Conservation (phyloP, 2,113 vertebrate genomes). For the Solea senegalensis region DNA sequence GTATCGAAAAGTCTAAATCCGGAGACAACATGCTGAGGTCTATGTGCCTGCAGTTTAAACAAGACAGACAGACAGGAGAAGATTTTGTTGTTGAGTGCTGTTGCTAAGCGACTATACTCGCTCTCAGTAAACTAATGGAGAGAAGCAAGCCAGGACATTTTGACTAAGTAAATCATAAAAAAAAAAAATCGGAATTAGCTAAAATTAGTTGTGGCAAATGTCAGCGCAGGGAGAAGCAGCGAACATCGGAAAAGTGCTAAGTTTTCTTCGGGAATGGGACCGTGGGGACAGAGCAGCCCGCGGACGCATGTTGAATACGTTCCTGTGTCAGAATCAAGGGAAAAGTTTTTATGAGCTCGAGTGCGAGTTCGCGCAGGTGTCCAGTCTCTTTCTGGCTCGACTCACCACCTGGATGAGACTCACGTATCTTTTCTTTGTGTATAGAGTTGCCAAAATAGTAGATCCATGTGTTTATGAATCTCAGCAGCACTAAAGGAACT, state of each 20-base stretch:
- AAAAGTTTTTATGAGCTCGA: conserved; percentile 86
- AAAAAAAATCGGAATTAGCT: background rate
- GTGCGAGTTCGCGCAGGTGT: conserved; percentile 84
- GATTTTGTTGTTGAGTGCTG: too few relatives aligned
- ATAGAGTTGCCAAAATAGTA: background rate
- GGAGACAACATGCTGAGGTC: too few relatives aligned
- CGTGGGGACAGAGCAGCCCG: conserved; percentile 69
- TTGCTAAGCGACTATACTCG: too few relatives aligned
- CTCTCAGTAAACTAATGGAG: background rate
- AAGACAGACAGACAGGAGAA: too few relatives aligned
- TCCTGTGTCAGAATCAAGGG: conserved; percentile 78
- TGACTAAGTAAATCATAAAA: background rate
- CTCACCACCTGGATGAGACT: conserved; percentile 86
- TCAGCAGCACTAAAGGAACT: too few relatives aligned
- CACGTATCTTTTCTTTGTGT: conserved; percentile 79
- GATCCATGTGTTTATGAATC: background rate
- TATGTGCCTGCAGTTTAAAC: too few relatives aligned
- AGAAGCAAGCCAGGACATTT: background rate
- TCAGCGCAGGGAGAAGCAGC: conserved; percentile 77
- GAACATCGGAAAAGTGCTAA: conserved; percentile 76
- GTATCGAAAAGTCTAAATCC: too few relatives aligned
- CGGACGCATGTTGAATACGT: conserved; percentile 78
- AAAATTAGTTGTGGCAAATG: conserved; percentile 59
- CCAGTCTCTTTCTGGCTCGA: conserved; percentile 87
- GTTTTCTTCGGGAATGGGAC: conserved; percentile 87